Base-by-base conservation (phyloP, 2,888 invertebrate genomes). In the Amphiduros pacificus region DNA sequence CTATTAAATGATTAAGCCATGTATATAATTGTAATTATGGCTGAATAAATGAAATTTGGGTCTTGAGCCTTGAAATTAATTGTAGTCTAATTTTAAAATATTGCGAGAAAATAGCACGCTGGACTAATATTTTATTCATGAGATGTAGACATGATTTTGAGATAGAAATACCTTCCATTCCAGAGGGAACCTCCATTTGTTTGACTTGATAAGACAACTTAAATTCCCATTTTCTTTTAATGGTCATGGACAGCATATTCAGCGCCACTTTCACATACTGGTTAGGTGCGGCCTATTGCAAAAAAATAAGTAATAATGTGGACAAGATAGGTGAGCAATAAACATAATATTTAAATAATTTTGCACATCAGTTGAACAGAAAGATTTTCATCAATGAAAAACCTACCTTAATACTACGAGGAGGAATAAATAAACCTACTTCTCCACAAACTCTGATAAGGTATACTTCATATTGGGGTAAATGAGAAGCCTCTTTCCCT, bases 181-280 rank as follows among this genome's bases (percentile, higher is more conserved):
- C 31, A 17, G 3, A n/a, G 14, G 56, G 56, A 2, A 9, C 6
- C 1, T 27, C 20, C 48, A 56, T 31, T 20, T 3, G 17, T 6
- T 56, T 41, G 2, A 44, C 24, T 6, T 32, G 36, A 56, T 40
- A 67, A 17, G 64, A 36, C 20, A 68, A 14, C 54, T 68, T 68
- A 53, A 68, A 68, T 31, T 68, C 61, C 68, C 68, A 68, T 17
- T 51, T 52, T 41, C 31, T 48, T 1, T 49, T 51, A 17, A 62
- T 29, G 20, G 50, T 31, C 28, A 22, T 63, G 26, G 49, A 48
- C 1, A 48, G 17, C 0, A 67, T 68, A 41, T 63, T 59, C 57
- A 68, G 53, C 44, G 65, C 63, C 24, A 68, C 56, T 2, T 40
- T 62, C 4, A 67, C 6, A 51, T 66, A 61, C 58, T 68, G 64